Evolutionary conservation across 2,797 vertebrate genomes (phyloP), one percentile per base, ranked within the genome.

Genomic region (Parauchenoglanis ngamensis): DNA sequence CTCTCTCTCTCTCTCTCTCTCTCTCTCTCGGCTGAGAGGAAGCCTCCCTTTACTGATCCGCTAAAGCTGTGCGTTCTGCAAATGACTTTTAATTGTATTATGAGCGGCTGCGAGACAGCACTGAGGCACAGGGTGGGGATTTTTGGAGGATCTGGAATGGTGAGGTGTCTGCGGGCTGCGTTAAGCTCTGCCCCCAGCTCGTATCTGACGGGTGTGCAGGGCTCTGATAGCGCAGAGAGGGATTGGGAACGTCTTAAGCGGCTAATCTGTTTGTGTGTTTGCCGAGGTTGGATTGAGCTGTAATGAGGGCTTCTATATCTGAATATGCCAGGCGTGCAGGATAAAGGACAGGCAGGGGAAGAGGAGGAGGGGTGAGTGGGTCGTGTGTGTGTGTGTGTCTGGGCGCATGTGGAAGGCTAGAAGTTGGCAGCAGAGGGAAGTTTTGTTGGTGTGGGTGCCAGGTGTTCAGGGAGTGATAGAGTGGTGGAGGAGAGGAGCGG

Each of bases 11-110:
- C n/a, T 46, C 35, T 35, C 35, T 1, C 35, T 28, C n/a, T 15
- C 52, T 46, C 35, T 35, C 35, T 35, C 35, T 28, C n/a, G 63
- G 52, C 63, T 86, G 81, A 88, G 76, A 83, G 67, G 88, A 89
- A 86, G 86, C 87, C 63, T 31, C n/a, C 78, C 67, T 92, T 92
- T 92, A 84, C 91, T 91, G 94, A 96, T 96, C 95, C 94, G 91
- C 91, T 94, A 94, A 95, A 94, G 94, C 92, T 86, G 90, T 93
- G 92, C 93, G 92, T 95, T 96, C 94, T 94, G 93, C 94, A 96
- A 96, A 96, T 96, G 94, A 96, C 95, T 96, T 96, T 95, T 96
- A 96, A 96, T 96, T 96, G 95, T 96, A 96, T 96, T 96, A 96
- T 94, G 93, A 93, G 94, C 94, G 94, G 94, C 95, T 95, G 95